Evolutionary conservation across 2,113 vertebrate genomes (phyloP).

Genomic region (Equus przewalskii): DNA sequence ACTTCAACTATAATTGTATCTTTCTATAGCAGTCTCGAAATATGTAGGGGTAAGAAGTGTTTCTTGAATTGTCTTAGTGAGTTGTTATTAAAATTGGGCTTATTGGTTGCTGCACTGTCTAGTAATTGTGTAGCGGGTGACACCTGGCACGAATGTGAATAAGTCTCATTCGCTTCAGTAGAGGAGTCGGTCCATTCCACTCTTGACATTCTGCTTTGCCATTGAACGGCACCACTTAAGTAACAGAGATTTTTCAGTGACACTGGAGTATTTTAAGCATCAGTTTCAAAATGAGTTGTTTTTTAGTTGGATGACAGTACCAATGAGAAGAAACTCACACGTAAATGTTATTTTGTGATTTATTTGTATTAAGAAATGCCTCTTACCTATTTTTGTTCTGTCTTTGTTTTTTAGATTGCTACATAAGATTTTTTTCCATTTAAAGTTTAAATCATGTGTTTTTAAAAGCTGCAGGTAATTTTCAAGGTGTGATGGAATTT

Average conservation of each 20-base stretch:
- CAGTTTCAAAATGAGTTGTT: conserved; percentile 47
- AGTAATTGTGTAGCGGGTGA: neutral
- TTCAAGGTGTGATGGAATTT: conserved; percentile 73
- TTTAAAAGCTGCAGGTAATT: conserved; percentile 73
- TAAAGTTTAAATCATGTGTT: conserved; percentile 58
- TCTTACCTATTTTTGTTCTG: conserved; percentile 43
- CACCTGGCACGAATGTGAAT: neutral
- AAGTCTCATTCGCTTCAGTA: neutral
- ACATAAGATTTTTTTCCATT: conserved; percentile 47
- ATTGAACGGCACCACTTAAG: neutral
- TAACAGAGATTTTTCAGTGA: neutral
- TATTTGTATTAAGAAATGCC: conserved; percentile 74
- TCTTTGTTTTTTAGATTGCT: conserved; percentile 59
- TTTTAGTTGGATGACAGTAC: neutral
- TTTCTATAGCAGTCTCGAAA: conserved; percentile 50
- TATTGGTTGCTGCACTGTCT: neutral
- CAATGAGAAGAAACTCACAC: neutral
- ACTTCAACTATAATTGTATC: conserved; percentile 46
- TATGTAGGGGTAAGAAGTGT: conserved; percentile 61
- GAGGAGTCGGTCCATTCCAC: neutral
- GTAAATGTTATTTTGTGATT: conserved; percentile 33
- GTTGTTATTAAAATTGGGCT: neutral
- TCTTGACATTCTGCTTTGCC: neutral
- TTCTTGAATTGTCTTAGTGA: conserved; percentile 58
- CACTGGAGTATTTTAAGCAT: neutral